Conservation (phyloP, 2,113 vertebrate species). For the Pelusios castaneus region DNA sequence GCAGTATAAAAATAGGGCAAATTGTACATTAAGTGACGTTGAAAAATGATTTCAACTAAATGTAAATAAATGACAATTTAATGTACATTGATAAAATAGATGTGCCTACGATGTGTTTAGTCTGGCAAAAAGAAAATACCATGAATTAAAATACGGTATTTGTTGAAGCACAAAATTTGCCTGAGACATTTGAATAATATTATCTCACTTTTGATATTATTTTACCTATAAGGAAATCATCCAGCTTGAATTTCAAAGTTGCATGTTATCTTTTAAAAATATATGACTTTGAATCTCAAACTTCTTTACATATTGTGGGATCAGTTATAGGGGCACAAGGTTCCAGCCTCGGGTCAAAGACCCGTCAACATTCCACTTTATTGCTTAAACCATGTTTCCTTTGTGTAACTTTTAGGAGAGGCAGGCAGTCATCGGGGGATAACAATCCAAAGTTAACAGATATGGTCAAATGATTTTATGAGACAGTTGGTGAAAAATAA, state of each 20-base stretch:
- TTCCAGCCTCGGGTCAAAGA: neutral
- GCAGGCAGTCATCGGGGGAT: neutral
- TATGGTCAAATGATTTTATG: neutral
- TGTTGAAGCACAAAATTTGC: neutral
- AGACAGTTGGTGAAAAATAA: neutral
- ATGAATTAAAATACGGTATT: neutral
- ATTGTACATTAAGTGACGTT: neutral
- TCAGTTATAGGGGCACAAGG: neutral
- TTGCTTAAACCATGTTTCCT: neutral
- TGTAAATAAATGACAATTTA: neutral
- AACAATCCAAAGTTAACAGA: neutral
- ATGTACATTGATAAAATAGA: neutral
- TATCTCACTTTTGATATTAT: neutral
- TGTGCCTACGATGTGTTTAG: neutral
- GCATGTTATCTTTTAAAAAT: neutral
- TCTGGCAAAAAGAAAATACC: neutral
- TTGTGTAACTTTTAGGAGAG: neutral
- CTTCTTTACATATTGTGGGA: neutral
- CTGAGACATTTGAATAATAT: neutral
- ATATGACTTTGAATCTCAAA: neutral
- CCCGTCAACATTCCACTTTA: neutral
- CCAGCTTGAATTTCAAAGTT: neutral
- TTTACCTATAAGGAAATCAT: neutral
- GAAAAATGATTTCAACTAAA: neutral
- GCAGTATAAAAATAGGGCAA: neutral